Conservation (phyloP, 2,797 vertebrate species). For the Neosilurus mollespiculum region DNA sequence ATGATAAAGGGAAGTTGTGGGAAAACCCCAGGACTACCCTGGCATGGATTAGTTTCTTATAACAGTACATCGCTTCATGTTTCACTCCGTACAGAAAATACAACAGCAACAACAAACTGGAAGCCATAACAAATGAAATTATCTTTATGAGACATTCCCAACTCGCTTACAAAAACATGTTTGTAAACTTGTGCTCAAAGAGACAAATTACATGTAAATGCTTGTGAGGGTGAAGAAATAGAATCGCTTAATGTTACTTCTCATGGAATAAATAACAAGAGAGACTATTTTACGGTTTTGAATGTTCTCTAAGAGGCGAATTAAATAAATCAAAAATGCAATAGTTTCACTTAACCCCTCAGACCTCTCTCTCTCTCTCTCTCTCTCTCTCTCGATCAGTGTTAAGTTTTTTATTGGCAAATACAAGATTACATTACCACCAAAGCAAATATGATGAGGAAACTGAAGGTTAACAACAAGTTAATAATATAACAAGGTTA, state of each 20-base stretch:
- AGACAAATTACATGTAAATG: neutral
- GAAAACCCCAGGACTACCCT: neutral
- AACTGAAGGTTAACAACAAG: slow-evolving; percentile 7
- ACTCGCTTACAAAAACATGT: neutral
- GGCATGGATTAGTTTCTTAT: neutral
- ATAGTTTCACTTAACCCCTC: neutral
- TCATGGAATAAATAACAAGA: neutral
- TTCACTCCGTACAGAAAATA: neutral
- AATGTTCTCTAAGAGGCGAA: neutral
- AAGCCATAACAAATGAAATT: neutral
- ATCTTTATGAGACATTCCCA: neutral
- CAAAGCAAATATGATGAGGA: neutral
- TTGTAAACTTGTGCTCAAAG: neutral
- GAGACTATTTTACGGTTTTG: slow-evolving; percentile 3
- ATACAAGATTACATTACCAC: neutral
- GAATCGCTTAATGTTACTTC: neutral
- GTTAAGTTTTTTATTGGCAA: neutral
- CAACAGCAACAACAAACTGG: neutral
- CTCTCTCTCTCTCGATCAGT: neutral
- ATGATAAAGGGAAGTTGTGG: neutral
- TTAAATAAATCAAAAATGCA: neutral
- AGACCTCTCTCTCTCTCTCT: neutral
- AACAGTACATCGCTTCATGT: neutral
- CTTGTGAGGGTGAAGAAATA: neutral
- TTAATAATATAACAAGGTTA: neutral